These are phyloP conservation scores for Ectemnius lituratus DNA, from an alignment of 2,888 invertebrate genomes.

Conservation along the genomic window DNA sequence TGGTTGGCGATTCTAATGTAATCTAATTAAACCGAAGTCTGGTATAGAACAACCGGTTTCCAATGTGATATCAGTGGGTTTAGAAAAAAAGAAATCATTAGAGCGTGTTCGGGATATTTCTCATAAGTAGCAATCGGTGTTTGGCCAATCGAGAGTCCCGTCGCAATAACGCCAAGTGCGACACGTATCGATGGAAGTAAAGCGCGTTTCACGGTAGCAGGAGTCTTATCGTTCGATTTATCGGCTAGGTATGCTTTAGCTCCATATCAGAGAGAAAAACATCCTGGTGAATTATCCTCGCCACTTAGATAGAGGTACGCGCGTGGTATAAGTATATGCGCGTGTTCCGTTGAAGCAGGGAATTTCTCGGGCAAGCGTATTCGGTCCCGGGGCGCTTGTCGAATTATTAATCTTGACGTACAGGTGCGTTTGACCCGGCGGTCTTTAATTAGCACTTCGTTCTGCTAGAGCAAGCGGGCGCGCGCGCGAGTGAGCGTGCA, in stretches of 20 bases:
- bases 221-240: constrained; percentile 49
- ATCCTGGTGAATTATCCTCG: constrained; percentile 40
- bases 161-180: not conserved
- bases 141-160: constrained; percentile 12
- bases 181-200: constrained; percentile 2
- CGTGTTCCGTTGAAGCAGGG: not conserved
- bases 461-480: not conserved
- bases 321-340: not conserved
- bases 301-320: not conserved
- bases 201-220: constrained; percentile 35
- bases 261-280: constrained; percentile 13
- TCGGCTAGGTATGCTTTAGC: constrained; percentile 24
- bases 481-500: not conserved
- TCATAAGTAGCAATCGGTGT: constrained; percentile 22
- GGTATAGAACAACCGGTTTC: constrained; percentile 18
- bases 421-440: constrained; percentile 42
- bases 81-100: constrained; percentile 18
- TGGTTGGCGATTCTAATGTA: constrained; percentile 30
- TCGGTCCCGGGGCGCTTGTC: constrained; percentile 15
- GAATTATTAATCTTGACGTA: constrained; percentile 50
- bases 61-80: not conserved
- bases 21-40: constrained; percentile 46
- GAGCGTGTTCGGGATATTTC: constrained; percentile 17
- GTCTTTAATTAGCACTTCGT: constrained; percentile 42
- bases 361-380: not conserved